phyloP scores from a whole-genome alignment of 2,113 vertebrate genomes.

The Heterocephalus glaber region DNA sequence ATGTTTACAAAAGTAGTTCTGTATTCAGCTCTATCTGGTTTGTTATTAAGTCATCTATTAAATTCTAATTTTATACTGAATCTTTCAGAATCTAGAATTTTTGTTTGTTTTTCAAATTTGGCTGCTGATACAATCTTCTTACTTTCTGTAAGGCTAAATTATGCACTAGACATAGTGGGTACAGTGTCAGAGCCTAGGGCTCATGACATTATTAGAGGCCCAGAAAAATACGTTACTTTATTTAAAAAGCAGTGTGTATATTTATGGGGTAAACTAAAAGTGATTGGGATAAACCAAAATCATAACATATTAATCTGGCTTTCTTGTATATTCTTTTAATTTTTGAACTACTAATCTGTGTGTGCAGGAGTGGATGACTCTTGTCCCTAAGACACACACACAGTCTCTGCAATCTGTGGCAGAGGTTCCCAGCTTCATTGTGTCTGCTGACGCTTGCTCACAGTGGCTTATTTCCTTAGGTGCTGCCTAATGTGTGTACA shows the following conservation, averaged over 20 bases:
- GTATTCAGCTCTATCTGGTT: neutral
- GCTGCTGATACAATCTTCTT: neutral
- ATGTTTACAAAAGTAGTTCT: neutral
- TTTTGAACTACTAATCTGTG: neutral
- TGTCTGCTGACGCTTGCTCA: neutral
- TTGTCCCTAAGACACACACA: neutral
- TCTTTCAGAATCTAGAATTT: constrained; percentile 7
- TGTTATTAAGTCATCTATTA: neutral
- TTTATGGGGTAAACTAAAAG: neutral
- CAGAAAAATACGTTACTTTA: neutral
- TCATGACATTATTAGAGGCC: neutral
- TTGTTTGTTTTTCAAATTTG: neutral
- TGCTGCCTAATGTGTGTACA: neutral
- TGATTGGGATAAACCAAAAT: neutral
- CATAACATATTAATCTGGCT: neutral
- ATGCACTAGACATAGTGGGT: neutral
- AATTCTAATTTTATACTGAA: neutral
- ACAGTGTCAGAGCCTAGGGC: neutral
- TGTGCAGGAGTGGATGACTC: neutral
- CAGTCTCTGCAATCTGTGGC: neutral
- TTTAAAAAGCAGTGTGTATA: neutral
- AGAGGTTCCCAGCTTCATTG: neutral
- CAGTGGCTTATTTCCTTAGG: neutral
- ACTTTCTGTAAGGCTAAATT: neutral
- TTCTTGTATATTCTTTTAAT: neutral